These are phyloP conservation scores for Alces alces DNA, from an alignment of 2,113 vertebrate genomes.

Conservation along the genomic window DNA sequence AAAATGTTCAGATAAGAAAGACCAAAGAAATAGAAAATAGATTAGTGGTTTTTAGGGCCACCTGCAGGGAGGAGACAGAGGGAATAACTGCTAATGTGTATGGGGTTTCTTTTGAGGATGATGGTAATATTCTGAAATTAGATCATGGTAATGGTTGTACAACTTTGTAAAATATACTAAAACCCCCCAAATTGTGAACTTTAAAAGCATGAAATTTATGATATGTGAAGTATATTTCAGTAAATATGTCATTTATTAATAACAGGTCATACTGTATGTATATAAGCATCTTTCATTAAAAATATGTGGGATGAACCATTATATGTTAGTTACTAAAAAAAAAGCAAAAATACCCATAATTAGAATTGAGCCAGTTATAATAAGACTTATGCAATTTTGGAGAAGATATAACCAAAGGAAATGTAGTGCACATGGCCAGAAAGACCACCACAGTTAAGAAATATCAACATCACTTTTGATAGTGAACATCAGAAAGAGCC, in stretches of 20 bases:
- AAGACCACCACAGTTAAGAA: background rate
- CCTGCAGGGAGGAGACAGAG: background rate
- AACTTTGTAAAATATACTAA: background rate
- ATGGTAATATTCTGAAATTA: background rate
- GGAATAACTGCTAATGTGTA: background rate
- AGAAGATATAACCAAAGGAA: background rate
- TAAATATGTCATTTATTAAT: background rate
- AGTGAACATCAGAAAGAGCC: background rate
- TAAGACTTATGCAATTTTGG: background rate
- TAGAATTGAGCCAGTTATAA: background rate
- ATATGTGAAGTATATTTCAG: background rate
- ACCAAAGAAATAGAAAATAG: background rate
- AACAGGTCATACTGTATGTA: background rate
- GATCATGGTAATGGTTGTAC: background rate
- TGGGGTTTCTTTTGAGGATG: background rate
- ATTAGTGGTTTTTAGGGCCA: background rate
- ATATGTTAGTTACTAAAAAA: background rate
- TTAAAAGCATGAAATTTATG: background rate
- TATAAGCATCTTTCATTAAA: background rate
- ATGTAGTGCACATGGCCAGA: background rate
- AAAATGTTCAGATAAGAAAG: background rate
- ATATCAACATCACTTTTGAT: background rate
- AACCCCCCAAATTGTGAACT: fast-evolving
- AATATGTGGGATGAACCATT: background rate
- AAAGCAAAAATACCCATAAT: background rate